These are phyloP conservation scores for Halichoeres trimaculatus DNA, from an alignment of 2,113 vertebrate species.

Conservation along the genomic window DNA sequence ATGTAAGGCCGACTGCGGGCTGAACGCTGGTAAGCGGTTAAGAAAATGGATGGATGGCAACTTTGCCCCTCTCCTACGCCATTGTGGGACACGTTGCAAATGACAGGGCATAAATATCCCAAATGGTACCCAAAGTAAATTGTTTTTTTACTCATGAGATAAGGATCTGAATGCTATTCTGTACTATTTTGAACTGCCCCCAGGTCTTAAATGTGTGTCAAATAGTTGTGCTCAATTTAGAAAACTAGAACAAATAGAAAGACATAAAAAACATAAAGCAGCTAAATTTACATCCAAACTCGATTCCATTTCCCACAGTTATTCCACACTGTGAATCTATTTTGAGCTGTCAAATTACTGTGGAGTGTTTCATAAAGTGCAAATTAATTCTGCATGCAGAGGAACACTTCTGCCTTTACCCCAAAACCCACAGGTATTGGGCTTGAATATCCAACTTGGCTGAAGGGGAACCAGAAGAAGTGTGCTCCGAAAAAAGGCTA, in stretches of 20 bases:
- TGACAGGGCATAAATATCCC: no score
- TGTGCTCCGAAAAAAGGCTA: conserved; percentile 29
- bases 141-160: no score
- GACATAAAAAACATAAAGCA: background rate
- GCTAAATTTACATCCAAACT: conserved; percentile 36
- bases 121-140: no score
- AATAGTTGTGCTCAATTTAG: conserved; percentile 1
- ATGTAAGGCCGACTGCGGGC: no score
- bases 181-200: no score
- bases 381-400: conserved; percentile 65
- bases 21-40: no score
- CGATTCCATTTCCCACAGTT: conserved; percentile 49
- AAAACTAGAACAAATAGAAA: background rate
- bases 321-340: conserved; percentile 57
- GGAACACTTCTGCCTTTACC: conserved; percentile 64
- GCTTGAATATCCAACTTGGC: conserved; percentile 62
- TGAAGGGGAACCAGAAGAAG: conserved; percentile 40
- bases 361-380: conserved; percentile 57
- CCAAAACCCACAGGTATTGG: conserved; percentile 72
- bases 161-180: no score
- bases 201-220: no score
- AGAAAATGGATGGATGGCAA: no score
- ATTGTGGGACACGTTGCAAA: no score
- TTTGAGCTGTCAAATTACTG: conserved; percentile 66
- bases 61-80: no score